Percentiles rank a stretch among this genome's conserved stretches.
Conservation (phyloP, 2,797 vertebrate species). For the Eulemur mongoz region DNA sequence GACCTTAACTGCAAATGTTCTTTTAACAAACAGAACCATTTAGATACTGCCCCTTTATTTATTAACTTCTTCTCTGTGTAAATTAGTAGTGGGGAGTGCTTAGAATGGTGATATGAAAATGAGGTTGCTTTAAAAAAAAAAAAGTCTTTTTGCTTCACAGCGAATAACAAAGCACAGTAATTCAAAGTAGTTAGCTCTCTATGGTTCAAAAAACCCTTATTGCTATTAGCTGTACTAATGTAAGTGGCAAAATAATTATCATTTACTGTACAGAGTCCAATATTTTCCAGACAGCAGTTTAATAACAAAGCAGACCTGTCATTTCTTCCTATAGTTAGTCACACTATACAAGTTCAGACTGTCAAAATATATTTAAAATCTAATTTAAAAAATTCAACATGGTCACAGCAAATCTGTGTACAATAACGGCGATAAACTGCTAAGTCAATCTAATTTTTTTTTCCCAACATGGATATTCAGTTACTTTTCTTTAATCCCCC, state of each 20-base stretch:
- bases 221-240: conserved; percentile 81
- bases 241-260: conserved; percentile 85
- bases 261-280: conserved; percentile 80
- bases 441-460: conserved; percentile 69
- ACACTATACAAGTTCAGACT: conserved; percentile 80
- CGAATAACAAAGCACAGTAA: conserved; percentile 75
- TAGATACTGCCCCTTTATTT: conserved; percentile 45
- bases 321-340: conserved; percentile 80
- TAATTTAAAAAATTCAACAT: conserved; percentile 78
- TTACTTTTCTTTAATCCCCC: conserved; percentile 55
- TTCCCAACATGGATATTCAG: conserved; percentile 54
- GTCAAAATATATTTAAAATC: conserved; percentile 86
- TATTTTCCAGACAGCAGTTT: conserved; percentile 84
- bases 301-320: conserved; percentile 85
- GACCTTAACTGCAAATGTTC: conserved; percentile 22
- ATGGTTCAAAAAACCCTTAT: conserved; percentile 69
- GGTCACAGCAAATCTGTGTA: conserved; percentile 69
- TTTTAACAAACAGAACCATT: conserved; percentile 59
- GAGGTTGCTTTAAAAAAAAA: conserved; percentile 70
- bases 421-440: conserved; percentile 76
- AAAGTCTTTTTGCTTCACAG: conserved; percentile 58
- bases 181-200: conserved; percentile 70
- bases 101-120: conserved; percentile 64
- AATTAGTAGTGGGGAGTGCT: conserved; percentile 75
- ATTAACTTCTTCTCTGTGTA: conserved; percentile 68